Conservation (phyloP, 2,888 invertebrate genomes). For the Balanococcus diminutus region DNA sequence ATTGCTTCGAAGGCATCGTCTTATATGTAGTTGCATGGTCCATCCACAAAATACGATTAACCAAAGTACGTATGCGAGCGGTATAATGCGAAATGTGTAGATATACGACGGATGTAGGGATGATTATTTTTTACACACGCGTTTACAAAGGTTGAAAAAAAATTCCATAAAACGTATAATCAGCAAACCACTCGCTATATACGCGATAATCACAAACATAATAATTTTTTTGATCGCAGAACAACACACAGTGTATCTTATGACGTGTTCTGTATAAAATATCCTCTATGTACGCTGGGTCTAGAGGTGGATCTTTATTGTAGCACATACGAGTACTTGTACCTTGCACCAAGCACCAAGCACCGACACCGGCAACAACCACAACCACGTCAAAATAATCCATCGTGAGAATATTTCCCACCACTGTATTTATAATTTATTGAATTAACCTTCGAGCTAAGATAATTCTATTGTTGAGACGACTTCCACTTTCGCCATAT, state of each 20-base stretch:
- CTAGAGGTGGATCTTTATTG: background rate
- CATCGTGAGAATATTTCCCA: conserved; percentile 47
- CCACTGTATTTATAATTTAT: conserved; percentile 47
- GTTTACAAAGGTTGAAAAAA: background rate
- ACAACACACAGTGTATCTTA: background rate
- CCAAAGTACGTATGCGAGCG: background rate
- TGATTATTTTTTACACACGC: conserved; percentile 21
- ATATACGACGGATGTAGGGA: conserved; percentile 4
- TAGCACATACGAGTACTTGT: background rate
- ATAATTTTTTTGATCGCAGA: conserved; percentile 1
- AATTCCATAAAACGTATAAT: conserved; percentile 1
- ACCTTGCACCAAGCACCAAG: background rate
- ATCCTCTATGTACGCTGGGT: background rate
- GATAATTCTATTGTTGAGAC: conserved; percentile 51
- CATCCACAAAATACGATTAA: background rate
- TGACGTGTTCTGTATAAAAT: background rate
- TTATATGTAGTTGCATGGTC: no score
- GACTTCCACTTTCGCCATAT: conserved; percentile 54
- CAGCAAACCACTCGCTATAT: no score
- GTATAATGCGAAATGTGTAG: background rate
- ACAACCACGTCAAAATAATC: conserved; percentile 34
- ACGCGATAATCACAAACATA: background rate
- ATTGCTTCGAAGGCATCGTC: background rate
- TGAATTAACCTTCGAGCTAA: conserved; percentile 48
- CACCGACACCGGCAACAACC: background rate